Base-by-base conservation (phyloP, 1,140 invertebrate genomes). In the Dufourea novaeangliae region DNA sequence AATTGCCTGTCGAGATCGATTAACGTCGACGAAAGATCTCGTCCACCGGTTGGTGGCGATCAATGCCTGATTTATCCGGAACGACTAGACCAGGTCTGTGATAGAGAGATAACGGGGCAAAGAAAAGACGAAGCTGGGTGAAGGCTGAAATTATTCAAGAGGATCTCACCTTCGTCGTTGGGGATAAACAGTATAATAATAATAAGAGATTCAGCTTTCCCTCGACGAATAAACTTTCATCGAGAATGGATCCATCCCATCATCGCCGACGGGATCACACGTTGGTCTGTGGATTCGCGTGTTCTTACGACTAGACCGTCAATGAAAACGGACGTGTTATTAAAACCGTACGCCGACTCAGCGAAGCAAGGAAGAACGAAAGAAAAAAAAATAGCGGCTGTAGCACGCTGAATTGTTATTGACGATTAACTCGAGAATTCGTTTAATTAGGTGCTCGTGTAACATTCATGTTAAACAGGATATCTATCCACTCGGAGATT, bases 1-100 rank as follows among this genome's bases (percentile, higher is more conserved):
- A 69, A 76, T 76, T 59, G 34, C 41, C 73, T 50, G 66, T 39
- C 73, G 17, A 29, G 54, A 69, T 67, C 64, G 39, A 69, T 76
- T 69, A n/a, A 76, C 25, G 25, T 20, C 25, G 32, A 44, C 17
- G 62, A 17, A 46, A n/a, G 2, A n/a, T 50, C 63, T 29, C 44
- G 4, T 46, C 14, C 10, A 25, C 11, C 32, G 32, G 5, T 64
- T 8, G 10, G 29, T 6, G 46, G 25, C 37, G 34, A 22, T 25
- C 12, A 34, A n/a, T n/a, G 34, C 6, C 25, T 50, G 14, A 4
- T n/a, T n/a, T 74, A 67, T 56, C 17, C 32, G 27, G 44, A 41
- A 10, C 46, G 39, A n/a, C 22, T 20, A 27, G 11, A 52, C 32
- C 8, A 3, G 12, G 27, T 20, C n/a, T 7, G 14, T 27, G 3